A percentile compares a stretch with the other conserved stretches of the same genome.
phyloP scores from a whole-genome alignment of 2,797 vertebrate species.

The Spinus pinus region DNA sequence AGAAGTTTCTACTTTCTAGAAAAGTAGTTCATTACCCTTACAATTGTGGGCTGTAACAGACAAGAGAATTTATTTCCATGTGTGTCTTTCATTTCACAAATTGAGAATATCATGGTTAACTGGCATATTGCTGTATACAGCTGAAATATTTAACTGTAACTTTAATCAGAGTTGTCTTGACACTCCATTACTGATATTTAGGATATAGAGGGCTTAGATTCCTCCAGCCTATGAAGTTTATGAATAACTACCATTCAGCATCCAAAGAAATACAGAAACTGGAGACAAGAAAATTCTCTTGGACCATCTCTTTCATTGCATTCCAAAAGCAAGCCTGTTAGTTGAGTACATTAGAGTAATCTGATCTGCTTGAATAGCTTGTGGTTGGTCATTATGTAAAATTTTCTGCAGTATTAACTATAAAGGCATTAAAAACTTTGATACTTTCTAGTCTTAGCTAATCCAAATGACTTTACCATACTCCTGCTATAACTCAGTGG shows the following conservation, averaged over 20 bases:
- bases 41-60: neutral
- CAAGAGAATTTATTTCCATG: neutral
- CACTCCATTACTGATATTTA: neutral
- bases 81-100: neutral
- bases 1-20: neutral
- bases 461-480: slow-evolving; percentile 27
- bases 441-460: neutral
- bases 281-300: neutral
- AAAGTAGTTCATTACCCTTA: neutral
- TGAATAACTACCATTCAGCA: neutral
- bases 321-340: neutral
- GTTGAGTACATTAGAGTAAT: neutral
- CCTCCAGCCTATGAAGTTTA: neutral
- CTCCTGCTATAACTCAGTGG: neutral
- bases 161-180: neutral
- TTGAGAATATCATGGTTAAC: neutral
- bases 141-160: neutral
- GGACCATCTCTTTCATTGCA: neutral
- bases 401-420: slow-evolving; percentile 7
- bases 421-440: slow-evolving; percentile 24
- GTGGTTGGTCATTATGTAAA: neutral
- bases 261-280: neutral
- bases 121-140: neutral
- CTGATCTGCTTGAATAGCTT: neutral
- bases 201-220: neutral